phyloP scores from a whole-genome alignment of 2,888 invertebrate genomes.

The Adelognathus sp. region DNA sequence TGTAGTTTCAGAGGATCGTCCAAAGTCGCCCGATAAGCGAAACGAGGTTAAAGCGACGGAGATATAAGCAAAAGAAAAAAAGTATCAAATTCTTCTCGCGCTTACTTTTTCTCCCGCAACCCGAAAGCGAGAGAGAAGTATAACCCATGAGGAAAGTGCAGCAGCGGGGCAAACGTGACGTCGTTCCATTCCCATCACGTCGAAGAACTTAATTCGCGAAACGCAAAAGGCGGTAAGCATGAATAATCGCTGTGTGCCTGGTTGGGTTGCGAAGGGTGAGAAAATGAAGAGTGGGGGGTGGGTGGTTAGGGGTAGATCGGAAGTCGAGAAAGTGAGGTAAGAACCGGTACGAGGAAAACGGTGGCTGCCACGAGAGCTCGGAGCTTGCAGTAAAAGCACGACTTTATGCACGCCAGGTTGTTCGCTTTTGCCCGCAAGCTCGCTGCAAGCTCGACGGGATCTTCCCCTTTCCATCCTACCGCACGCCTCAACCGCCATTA shows the following conservation, averaged over 20 bases:
- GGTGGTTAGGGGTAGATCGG: too few relatives aligned
- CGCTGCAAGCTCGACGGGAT: constrained; percentile 23
- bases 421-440: constrained; percentile 23
- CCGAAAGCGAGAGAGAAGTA: too few relatives aligned
- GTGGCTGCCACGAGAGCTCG: background rate
- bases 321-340: constrained; percentile 7
- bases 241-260: constrained; percentile 68
- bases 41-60: background rate
- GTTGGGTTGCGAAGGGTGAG: background rate
- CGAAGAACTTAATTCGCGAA: constrained; percentile 70
- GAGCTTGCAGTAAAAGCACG: constrained; percentile 44
- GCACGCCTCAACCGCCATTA: constrained; percentile 62
- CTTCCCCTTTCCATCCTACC: background rate
- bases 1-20: background rate
- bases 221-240: constrained; percentile 69
- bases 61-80: background rate
- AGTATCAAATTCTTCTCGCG: background rate
- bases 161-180: constrained; percentile 37
- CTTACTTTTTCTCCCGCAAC: background rate
- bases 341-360: background rate
- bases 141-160: background rate
- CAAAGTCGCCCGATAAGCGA: background rate
- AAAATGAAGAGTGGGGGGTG: background rate
- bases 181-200: constrained; percentile 67
- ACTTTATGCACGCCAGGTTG: constrained; percentile 58